Percentiles rank a stretch among this genome's conserved stretches.
Evolutionary conservation across 92 coral and sea anemone species (phyloP).

Genomic region (Scolanthus callimorphus): DNA sequence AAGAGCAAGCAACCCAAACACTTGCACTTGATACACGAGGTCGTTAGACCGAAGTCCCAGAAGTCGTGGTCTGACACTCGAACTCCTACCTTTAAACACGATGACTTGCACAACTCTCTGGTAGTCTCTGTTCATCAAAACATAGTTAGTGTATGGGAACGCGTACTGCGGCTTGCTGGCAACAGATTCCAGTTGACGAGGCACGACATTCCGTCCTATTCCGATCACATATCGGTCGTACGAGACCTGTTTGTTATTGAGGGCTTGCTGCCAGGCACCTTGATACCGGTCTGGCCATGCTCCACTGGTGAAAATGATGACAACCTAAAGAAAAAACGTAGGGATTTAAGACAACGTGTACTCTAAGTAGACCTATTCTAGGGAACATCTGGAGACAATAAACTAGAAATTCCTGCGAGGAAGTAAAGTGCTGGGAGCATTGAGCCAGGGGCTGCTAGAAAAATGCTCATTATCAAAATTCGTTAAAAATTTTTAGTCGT

Average conservation of each 20-base stretch:
- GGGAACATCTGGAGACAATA: too few species aligned
- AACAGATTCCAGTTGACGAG: conserved; percentile 53
- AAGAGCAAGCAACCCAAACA: too few species aligned
- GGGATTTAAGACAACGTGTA: too few species aligned
- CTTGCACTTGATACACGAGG: too few species aligned
- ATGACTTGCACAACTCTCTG: conserved; percentile 55
- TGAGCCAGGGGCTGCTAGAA: too few species aligned
- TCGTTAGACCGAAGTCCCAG: too few species aligned
- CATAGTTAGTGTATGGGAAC: conserved; percentile 49
- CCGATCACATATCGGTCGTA: conserved; percentile 53
- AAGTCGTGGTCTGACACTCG: too few species aligned
- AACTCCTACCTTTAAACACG: conserved; percentile 53
- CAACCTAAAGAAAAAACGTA: conserved; percentile 44
- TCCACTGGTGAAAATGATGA: conserved; percentile 68
- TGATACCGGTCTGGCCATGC: conserved; percentile 55
- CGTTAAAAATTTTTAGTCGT: too few species aligned
- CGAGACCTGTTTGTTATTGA: conserved; percentile 31
- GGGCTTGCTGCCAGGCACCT: conserved; percentile 41
- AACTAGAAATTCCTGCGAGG: too few species aligned
- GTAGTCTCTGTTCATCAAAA: conserved; percentile 25
- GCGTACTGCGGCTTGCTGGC: conserved; percentile 42
- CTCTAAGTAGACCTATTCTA: too few species aligned
- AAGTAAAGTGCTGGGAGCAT: too few species aligned
- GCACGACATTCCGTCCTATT: conserved; percentile 40
- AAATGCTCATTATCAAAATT: too few species aligned